phyloP scores from a whole-genome alignment of 2,113 vertebrate species.

The Parotia lawesii region DNA sequence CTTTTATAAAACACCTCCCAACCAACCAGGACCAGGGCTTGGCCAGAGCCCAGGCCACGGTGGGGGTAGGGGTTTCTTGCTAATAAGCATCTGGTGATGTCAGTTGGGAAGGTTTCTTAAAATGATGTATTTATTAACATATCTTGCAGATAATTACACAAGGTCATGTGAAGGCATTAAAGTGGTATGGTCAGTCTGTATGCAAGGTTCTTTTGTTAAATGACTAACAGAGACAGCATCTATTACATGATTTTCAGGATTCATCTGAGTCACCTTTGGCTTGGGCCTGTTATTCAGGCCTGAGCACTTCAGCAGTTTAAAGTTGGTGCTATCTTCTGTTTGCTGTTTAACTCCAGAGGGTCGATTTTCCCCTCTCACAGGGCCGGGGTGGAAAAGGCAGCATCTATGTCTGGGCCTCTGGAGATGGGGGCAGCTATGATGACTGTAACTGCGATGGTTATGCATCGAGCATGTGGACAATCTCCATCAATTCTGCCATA shows the following conservation, averaged over 20 bases:
- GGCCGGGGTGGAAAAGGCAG: slow-evolving; percentile 94
- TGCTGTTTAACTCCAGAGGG: not conserved
- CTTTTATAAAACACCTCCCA: not conserved
- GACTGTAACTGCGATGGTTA: slow-evolving; percentile 98
- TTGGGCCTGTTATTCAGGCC: not conserved
- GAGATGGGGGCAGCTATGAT: slow-evolving; percentile 95
- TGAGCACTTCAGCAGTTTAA: not conserved
- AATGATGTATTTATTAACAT: not conserved
- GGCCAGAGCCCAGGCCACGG: not conserved
- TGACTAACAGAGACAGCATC: not conserved
- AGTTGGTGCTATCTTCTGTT: not conserved
- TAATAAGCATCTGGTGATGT: not conserved
- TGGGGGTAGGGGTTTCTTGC: not conserved
- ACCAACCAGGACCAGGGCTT: not conserved
- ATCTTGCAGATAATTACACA: not conserved
- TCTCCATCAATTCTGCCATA: slow-evolving; percentile 98
- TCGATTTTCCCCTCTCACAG: slow-evolving; percentile 54
- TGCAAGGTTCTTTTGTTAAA: not conserved
- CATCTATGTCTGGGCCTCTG: slow-evolving; percentile 98
- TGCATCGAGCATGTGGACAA: slow-evolving; percentile 99
- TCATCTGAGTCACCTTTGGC: not conserved
- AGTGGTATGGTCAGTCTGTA: not conserved
- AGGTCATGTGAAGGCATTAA: not conserved
- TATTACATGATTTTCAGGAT: not conserved
- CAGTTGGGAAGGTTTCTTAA: not conserved